Base-by-base conservation (phyloP, 1,140 invertebrate species). In the Saccostrea cuccullata region DNA sequence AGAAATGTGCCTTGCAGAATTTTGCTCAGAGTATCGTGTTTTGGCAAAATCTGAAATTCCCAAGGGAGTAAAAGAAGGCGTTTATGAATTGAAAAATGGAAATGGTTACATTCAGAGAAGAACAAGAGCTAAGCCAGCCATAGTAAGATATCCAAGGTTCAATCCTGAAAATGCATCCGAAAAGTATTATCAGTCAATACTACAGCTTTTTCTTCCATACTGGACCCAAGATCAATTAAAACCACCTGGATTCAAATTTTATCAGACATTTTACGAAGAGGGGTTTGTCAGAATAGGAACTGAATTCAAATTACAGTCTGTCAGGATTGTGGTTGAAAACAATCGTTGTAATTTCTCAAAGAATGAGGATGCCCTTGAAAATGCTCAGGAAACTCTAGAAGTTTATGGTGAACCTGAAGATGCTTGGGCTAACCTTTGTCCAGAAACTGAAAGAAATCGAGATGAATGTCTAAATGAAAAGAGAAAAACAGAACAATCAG, bases 141-240 rank as follows among this genome's bases (percentile, higher is more conserved):
- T 86, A 11, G 55, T 86, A 40, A 17, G 84, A 82, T 85, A 84
- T 23, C 55, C 85, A 23, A 47, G 85, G 23, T 86, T 82, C 47
- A 73, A 58, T 26, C 13, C 55, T 13, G 55, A 47, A n/a, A 86
- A 84, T 15, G 11, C 30, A 30, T 85, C 88, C 20, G 88, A 89
- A 70, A 84, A 86, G 17, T 83, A 83, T 84, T 86, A 58, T 26
- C 85, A 67, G 9, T 86, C 36, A 20, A 58, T 77, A 2, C 60
- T 89, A 11, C 67, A 86, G 23, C 67, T 89, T n/a, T 89, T 86
- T 67, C 77, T 89, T 11, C 88, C 88, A 64, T 86, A 86, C 84
- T 30, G 85, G 11, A n/a, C 40, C n/a, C 55, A 89, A 47, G 55
- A n/a, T 13, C 88, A 86, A 77, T 6, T 47, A 5, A 47, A 47